Evolutionary conservation across 2,113 vertebrate genomes (phyloP), one percentile per base, ranked within the genome.

Genomic region (Heloderma charlesbogerti): DNA sequence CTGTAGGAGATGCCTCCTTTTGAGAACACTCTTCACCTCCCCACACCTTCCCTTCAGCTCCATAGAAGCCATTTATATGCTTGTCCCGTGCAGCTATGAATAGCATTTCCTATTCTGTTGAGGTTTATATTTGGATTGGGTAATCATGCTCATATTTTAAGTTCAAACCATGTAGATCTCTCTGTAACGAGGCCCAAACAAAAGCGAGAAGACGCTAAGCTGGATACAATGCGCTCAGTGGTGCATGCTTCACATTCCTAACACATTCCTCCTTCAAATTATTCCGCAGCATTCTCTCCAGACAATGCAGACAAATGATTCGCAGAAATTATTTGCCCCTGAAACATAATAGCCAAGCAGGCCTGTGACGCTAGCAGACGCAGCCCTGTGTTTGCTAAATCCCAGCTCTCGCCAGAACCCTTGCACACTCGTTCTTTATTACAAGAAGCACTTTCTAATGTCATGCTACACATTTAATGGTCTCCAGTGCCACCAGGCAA

Each of bases 291-390:
- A 67, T 90, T 86, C 72, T 90, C 74, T 57, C 63, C 83, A 90
- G 48, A 90, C 83, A 86, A 90, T 90, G 89, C 83, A 69, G 89
- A 86, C 89, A 90, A 90, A 90, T 54, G 45, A 79, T 86, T 86
- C 3, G 34, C 43, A 57, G 84, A 63, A 78, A 86, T 86, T 79
- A 69, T 90, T 90, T 86, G 48, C 89, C 89, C 89, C 82, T 66
- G 40, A 86, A 79, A 86, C 83, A 86, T 79, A 90, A 90, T 86
- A 86, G 75, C 72, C 16, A 20, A 86, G 74, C 45, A 85, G 45
- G 74, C 74, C 45, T 78, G 84, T 86, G 89, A 90, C 3, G 89
- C 60, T 18, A 79, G 74, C 60, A 86, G 67, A 86, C 71, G 43
- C 84, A 78, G 72, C 12, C 71, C 45, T 79, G 43, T 77, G 45